Evolutionary conservation across 2,113 vertebrate species (phyloP), one percentile per base, ranked within the genome.

Genomic region (Entelurus aequoreus): DNA sequence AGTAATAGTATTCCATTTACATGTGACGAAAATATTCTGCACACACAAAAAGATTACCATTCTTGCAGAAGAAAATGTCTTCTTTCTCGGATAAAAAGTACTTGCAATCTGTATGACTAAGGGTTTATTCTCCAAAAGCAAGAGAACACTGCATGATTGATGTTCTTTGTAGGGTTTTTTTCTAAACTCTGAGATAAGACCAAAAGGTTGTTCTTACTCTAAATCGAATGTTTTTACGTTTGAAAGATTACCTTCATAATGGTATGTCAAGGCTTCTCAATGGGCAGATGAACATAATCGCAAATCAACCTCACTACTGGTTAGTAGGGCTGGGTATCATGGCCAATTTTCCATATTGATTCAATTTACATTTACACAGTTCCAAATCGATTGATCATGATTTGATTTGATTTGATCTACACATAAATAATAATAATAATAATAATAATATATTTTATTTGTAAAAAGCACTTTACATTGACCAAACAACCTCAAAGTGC

Each of bases 1-100:
- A 57, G 40, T 21, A 44, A 44, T 44, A 21, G 38, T 21, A 57
- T 57, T 57, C 55, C 16, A 57, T 46, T 57, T 57, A 57, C 55
- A 44, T 44, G 55, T 12, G 55, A 16, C 38, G 19, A 44, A 57
- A 16, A 57, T 6, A 57, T 57, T 1, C 8, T 57, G 6, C 16
- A 44, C 40, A 4, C 5, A 21, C 55, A 57, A 56, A 38, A 56
- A 42, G n/a, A 12, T 11, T 46, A 42, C 54, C 38, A 56, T 4
- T 11, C 11, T 4, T 46, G 42, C 42, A 46, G 5, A 57, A 57
- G 55, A 21, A 57, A 57, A 57, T 19, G 6, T 42, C 54, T 6
- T 57, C 55, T 57, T 44, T 57, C 36, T 40, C 11, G 13, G 38
- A 57, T 38, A 44, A 46, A 44, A 57, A 57, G 37, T 21, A 44